These are phyloP conservation scores for Actinemys pallida DNA, from an alignment of 2,113 vertebrate species.

Conservation along the genomic window DNA sequence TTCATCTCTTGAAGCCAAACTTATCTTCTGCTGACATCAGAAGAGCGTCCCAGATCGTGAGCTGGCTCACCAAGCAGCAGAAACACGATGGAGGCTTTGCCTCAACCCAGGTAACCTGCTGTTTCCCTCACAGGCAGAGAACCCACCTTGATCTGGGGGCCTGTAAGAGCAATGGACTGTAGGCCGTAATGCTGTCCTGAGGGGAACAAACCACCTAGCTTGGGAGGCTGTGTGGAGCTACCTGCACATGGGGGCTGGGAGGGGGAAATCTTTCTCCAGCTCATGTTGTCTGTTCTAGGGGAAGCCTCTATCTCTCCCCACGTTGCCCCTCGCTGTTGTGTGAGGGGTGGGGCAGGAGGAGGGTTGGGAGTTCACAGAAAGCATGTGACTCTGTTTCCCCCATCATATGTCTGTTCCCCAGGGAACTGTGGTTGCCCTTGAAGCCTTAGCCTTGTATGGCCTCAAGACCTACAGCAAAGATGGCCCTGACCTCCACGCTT, in stretches of 20 bases:
- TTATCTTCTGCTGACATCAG: conserved; percentile 58
- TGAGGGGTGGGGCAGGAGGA: neutral
- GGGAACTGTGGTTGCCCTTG: conserved; percentile 80
- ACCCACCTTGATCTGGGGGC: accelerated
- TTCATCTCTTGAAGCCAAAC: conserved; percentile 53
- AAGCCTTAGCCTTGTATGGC: conserved; percentile 77
- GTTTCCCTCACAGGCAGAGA: neutral
- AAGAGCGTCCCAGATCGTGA: conserved; percentile 36
- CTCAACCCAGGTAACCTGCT: conserved; percentile 77
- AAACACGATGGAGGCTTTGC: conserved; percentile 79
- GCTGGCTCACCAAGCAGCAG: conserved; percentile 79
- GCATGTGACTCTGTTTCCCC: neutral
- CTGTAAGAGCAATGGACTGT: neutral
- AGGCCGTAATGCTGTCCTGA: neutral
- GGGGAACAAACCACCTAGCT: too few species aligned
- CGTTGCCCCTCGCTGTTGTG: neutral
- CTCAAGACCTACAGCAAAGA: conserved; percentile 65
- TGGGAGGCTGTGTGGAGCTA: neutral
- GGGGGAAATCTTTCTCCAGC: too few species aligned
- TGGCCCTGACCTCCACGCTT: conserved; percentile 47
- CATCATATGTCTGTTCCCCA: conserved; percentile 8
- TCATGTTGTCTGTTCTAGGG: neutral
- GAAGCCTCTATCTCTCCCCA: neutral
- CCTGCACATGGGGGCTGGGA: neutral
- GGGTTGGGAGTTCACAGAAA: neutral